These are phyloP conservation scores for Sebastes trivittatus DNA, from an alignment of 2,797 vertebrate species.

Conservation along the genomic window DNA sequence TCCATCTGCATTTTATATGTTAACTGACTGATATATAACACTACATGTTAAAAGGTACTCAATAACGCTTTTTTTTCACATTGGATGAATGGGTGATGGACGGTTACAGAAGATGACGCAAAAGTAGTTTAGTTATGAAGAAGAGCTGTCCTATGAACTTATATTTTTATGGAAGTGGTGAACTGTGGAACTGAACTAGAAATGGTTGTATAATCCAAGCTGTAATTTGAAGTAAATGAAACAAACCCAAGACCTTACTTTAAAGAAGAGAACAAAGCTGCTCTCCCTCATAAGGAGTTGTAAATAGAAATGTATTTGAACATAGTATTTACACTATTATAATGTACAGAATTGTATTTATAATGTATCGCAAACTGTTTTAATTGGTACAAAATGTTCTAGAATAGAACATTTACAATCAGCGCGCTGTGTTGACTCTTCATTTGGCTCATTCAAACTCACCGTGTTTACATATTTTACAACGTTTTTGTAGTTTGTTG, in stretches of 20 bases:
- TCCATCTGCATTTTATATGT: constrained; percentile 50
- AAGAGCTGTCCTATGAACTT: constrained; percentile 46
- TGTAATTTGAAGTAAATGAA: constrained; percentile 82
- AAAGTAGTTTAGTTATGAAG: constrained; percentile 46
- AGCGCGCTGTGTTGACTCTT: constrained; percentile 57
- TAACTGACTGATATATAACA: constrained; percentile 60
- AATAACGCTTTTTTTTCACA: constrained; percentile 57
- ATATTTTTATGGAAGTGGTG: constrained; percentile 64
- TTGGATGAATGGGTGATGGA: constrained; percentile 46
- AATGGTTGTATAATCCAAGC: constrained; percentile 75
- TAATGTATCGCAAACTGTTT: constrained; percentile 91
- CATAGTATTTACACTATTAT: constrained; percentile 90
- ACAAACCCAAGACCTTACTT: constrained; percentile 87
- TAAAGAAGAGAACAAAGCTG: constrained; percentile 90
- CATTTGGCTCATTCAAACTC: constrained; percentile 15
- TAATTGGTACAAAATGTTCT: constrained; percentile 94
- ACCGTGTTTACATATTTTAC: background rate
- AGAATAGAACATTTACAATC: constrained; percentile 92
- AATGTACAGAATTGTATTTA: constrained; percentile 99
- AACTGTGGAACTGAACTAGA: constrained; percentile 70
- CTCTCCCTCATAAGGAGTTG: constrained; percentile 88
- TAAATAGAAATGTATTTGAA: constrained; percentile 91
- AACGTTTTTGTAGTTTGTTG: background rate
- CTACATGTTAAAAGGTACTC: constrained; percentile 70
- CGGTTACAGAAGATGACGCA: constrained; percentile 36